Evolutionary conservation across 2,113 vertebrate genomes (phyloP), one percentile per base, ranked within the genome.

Genomic region (Asarcornis scutulata): DNA sequence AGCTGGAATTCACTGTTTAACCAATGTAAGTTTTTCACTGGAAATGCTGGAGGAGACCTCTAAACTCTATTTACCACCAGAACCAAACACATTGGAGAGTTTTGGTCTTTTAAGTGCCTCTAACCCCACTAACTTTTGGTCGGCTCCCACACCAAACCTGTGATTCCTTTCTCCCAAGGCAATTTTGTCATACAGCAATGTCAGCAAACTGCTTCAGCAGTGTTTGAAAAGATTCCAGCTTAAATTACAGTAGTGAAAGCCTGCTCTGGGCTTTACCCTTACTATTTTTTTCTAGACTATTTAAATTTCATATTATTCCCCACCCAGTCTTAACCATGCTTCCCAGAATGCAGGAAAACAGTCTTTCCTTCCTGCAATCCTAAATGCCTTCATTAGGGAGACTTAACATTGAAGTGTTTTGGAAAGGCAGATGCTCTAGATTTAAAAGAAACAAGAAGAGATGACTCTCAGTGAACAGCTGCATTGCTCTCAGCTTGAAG

Each of bases 181-280:
- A 25, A 55, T 91, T 91, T 60, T 88, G 62, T 91, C 86, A 71
- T 74, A 46, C 2, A 67, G 93, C 69, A 50, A 79, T 72, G 92
- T 80, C 74, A 92, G 97, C 91, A 95, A 91, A 81, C 50, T 50
- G 83, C 81, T 67, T 62, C 69, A 73, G 91, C 86, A 9, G 64
- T 27, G 18, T 64, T 83, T 95, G 93, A 97, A 94, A 95, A 88
- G 60, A 96, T 85, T 95, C 95, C 95, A 96, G 63, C 68, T 68
- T 83, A 97, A 97, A 96, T 96, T 94, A 94, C 75, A 86, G 88
- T 46, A 64, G n/a, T 69, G 36, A 40, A 59, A 89, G 62, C 77
- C 73, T 60, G 50, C 90, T 84, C 87, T 90, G 74, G 53, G 55
- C 53, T 71, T 71, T 58, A 76, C 42, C 55, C 72, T 69, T 63